These are phyloP conservation scores for Apotomis capreana DNA, from an alignment of 2,888 invertebrate genomes.

Conservation along the genomic window DNA sequence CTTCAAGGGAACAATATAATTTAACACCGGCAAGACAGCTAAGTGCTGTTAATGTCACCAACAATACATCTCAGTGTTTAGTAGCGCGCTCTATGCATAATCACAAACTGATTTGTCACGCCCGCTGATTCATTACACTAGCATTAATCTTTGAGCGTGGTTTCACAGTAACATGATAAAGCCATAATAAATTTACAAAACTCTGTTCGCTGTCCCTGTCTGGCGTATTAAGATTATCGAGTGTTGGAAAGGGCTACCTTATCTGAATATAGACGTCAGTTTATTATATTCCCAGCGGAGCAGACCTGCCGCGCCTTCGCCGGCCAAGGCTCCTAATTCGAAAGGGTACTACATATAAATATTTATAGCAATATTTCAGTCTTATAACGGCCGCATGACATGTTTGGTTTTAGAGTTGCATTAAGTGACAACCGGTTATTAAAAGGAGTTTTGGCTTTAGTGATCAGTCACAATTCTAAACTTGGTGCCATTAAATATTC, in stretches of 20 bases:
- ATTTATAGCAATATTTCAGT: no score
- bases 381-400: no score
- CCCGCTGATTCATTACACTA: conserved; percentile 74
- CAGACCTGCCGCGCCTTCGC: conserved; percentile 30
- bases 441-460: no score
- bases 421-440: no score
- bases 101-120: conserved; percentile 73
- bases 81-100: conserved; percentile 45
- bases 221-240: conserved; percentile 39
- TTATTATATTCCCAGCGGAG: conserved; percentile 37
- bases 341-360: no score
- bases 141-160: conserved; percentile 70
- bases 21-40: conserved; percentile 26
- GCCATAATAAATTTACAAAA: conserved; percentile 42
- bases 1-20: conserved; percentile 30
- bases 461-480: no score
- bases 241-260: conserved; percentile 35
- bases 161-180: conserved; percentile 58
- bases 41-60: conserved; percentile 36
- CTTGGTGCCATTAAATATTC: no score
- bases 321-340: neutral
- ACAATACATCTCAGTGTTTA: conserved; percentile 39
- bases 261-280: conserved; percentile 41
- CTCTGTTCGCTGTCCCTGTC: conserved; percentile 26
- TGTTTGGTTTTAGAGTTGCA: no score